Conservation (phyloP, 2,797 vertebrate genomes). For the Hyperoplus immaculatus region DNA sequence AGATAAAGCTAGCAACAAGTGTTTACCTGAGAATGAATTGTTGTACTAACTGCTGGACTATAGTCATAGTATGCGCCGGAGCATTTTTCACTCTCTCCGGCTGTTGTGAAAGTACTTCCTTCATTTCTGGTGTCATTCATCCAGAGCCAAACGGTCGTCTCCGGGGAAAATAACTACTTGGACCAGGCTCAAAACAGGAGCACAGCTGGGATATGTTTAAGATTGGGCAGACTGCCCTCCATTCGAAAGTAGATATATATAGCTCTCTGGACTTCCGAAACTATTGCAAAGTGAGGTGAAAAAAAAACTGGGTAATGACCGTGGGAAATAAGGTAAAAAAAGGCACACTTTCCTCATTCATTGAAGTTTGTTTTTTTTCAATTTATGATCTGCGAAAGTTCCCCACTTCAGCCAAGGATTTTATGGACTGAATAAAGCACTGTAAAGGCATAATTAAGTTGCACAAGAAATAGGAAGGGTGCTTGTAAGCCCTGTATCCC, state of each 20-base stretch:
- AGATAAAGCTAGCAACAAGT: neutral
- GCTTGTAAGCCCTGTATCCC: neutral
- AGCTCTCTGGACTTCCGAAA: slow-evolving; percentile 95
- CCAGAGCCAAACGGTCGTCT: slow-evolving; percentile 95
- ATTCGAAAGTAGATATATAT: slow-evolving; percentile 97
- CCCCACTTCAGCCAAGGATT: neutral
- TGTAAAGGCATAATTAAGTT: neutral
- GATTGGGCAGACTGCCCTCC: slow-evolving; percentile 98
- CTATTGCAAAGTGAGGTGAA: slow-evolving; percentile 91
- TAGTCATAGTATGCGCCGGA: slow-evolving; percentile 12
- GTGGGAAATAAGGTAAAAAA: slow-evolving; percentile 89
- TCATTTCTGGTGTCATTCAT: slow-evolving; percentile 96
- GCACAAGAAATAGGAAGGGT: neutral
- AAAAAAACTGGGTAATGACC: slow-evolving; percentile 91
- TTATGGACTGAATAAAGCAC: neutral
- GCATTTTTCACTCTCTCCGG: slow-evolving; percentile 47
- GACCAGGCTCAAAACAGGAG: slow-evolving; percentile 95
- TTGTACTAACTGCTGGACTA: slow-evolving; percentile 2
- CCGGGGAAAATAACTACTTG: slow-evolving; percentile 85
- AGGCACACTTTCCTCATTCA: slow-evolving; percentile 45
- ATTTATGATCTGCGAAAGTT: neutral
- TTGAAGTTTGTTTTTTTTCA: slow-evolving; percentile 36
- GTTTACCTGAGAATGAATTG: slow-evolving; percentile 1
- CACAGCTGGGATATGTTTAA: slow-evolving; percentile 99
- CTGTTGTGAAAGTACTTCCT: slow-evolving; percentile 79